These are phyloP conservation scores for Spea bombifrons DNA, from an alignment of 2,113 vertebrate genomes.

Conservation along the genomic window DNA sequence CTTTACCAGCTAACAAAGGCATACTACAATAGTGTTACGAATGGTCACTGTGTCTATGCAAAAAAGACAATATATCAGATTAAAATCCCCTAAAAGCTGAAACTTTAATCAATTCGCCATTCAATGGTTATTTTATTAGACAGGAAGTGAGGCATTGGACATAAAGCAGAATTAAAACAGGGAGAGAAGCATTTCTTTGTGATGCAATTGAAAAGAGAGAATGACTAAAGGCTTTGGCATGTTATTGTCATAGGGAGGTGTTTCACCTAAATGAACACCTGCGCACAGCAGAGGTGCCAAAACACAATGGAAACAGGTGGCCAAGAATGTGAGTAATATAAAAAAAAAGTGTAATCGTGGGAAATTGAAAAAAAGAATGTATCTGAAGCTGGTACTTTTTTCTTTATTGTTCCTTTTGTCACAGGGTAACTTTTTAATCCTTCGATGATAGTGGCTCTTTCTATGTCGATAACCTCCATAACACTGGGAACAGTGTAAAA, in stretches of 20 bases:
- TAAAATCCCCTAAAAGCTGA: neutral
- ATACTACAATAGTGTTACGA: too few species aligned
- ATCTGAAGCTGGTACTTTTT: constrained; percentile 32
- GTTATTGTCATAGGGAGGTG: constrained; percentile 44
- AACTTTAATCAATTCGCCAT: neutral
- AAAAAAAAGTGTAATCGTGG: constrained; percentile 39
- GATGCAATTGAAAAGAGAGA: constrained; percentile 38
- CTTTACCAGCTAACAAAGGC: too few species aligned
- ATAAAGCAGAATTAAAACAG: neutral
- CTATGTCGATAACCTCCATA: constrained; percentile 22
- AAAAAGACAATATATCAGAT: too few species aligned
- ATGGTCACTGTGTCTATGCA: too few species aligned
- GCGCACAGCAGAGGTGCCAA: constrained; percentile 45
- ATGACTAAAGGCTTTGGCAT: constrained; percentile 47
- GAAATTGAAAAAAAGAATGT: constrained; percentile 31
- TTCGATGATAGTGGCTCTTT: constrained; percentile 26
- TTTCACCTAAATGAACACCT: constrained; percentile 48
- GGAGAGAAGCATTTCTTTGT: constrained; percentile 35
- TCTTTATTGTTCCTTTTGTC: constrained; percentile 18
- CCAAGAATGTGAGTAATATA: constrained; percentile 42
- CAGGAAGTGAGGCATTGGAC: neutral
- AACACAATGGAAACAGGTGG: constrained; percentile 45
- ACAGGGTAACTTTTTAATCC: constrained; percentile 14
- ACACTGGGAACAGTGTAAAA: constrained; percentile 4
- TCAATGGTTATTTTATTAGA: neutral